These are phyloP conservation scores for Notospermus geniculatus DNA, from an alignment of 1,140 invertebrate genomes.

Conservation along the genomic window DNA sequence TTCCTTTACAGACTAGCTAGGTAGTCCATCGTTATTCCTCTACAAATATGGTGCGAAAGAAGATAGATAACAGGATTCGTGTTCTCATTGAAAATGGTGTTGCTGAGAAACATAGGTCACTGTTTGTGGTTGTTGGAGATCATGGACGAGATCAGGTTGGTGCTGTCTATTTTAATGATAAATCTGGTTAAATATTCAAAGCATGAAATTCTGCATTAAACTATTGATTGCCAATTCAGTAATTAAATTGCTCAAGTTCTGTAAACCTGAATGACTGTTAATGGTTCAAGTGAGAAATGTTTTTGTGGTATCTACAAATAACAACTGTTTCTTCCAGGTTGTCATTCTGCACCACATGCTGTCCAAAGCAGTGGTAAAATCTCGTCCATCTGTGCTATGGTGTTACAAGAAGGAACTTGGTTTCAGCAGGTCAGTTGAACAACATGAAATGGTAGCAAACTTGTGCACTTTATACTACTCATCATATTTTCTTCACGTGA, in stretches of 20 bases:
- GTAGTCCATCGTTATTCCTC: too few relatives aligned
- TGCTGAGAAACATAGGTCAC: constrained; percentile 76
- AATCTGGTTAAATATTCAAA: too few relatives aligned
- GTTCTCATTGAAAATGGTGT: constrained; percentile 97
- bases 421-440: constrained; percentile 78
- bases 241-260: background rate
- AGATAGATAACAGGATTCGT: constrained; percentile 94
- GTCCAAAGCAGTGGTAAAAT: constrained; percentile 87
- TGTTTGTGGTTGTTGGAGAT: constrained; percentile 94
- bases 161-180: too few relatives aligned
- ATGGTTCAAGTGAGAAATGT: too few relatives aligned
- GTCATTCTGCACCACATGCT: constrained; percentile 97
- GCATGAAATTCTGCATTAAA: too few relatives aligned
- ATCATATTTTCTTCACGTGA: too few relatives aligned
- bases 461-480: too few relatives aligned
- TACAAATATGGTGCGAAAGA: constrained; percentile 63
- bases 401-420: constrained; percentile 97
- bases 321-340: constrained; percentile 66
- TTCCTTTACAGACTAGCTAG: too few relatives aligned
- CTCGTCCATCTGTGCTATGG: constrained; percentile 90
- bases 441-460: too few relatives aligned
- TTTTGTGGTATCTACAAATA: too few relatives aligned
- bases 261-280: background rate
- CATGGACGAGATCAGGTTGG: constrained; percentile 95
- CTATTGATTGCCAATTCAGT: too few relatives aligned